Percentiles rank a stretch among this genome's conserved stretches.
phyloP scores from a whole-genome alignment of 2,113 vertebrate genomes.

The Lepus americanus region DNA sequence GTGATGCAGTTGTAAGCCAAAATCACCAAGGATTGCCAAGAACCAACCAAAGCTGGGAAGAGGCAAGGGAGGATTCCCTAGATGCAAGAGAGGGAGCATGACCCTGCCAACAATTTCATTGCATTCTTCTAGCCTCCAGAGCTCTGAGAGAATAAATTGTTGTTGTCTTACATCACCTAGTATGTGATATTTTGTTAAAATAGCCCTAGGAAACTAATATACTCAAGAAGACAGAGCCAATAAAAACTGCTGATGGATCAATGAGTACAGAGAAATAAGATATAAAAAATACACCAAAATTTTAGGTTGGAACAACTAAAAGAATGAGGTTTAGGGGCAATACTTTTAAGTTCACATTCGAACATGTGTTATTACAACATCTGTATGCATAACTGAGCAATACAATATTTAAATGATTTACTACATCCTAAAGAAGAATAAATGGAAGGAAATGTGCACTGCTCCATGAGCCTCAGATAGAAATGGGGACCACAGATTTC shows the following conservation, averaged over 20 bases:
- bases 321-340: neutral
- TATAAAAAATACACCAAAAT: conserved; percentile 8
- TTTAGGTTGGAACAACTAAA: neutral
- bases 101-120: neutral
- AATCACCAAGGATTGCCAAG: neutral
- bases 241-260: neutral
- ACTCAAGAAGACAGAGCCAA: neutral
- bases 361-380: neutral
- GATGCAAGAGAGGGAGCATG: neutral
- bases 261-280: neutral
- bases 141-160: neutral
- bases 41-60: neutral
- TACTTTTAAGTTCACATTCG: neutral
- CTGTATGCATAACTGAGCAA: neutral
- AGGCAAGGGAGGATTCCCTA: neutral
- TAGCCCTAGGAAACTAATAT: neutral
- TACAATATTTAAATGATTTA: conserved; percentile 4
- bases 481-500: neutral
- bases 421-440: neutral
- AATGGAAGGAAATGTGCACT: neutral
- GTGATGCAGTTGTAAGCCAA: neutral
- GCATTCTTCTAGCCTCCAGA: neutral
- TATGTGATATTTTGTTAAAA: neutral
- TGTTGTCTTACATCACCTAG: neutral
- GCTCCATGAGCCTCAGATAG: neutral